phyloP scores from a whole-genome alignment of 1,140 invertebrate genomes.

The Nephila pilipes region DNA sequence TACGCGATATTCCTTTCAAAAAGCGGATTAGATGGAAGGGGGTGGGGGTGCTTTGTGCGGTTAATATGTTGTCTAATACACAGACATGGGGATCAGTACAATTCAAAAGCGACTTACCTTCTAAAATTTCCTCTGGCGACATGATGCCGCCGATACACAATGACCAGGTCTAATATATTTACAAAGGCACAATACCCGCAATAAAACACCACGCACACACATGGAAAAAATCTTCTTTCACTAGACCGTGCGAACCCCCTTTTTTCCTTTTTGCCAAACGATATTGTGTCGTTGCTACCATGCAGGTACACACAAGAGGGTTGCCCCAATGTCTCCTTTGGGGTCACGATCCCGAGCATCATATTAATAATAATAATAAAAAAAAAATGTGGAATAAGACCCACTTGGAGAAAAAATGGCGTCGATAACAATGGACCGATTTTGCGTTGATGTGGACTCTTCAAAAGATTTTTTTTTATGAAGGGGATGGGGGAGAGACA shows the following conservation, averaged over 20 bases:
- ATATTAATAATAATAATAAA: background rate
- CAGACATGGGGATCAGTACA: background rate
- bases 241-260: conserved; percentile 9
- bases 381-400: background rate
- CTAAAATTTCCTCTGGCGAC: conserved; percentile 8
- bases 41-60: background rate
- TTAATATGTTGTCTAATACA: conserved; percentile 21
- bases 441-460: background rate
- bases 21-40: background rate
- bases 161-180: background rate
- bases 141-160: background rate
- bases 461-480: background rate
- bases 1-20: background rate
- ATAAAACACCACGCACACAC: background rate
- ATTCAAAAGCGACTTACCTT: background rate
- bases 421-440: background rate
- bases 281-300: conserved; percentile 13
- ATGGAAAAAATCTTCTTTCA: background rate
- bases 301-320: background rate
- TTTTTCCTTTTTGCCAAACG: background rate
- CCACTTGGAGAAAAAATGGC: background rate
- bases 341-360: conserved; percentile 2
- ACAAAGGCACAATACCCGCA: conserved; percentile 8
- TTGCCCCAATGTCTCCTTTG: background rate
- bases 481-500: background rate